Evolutionary conservation across 2,888 invertebrate genomes (phyloP), one percentile per base, ranked within the genome.

Genomic region (Synergus gifuensis): DNA sequence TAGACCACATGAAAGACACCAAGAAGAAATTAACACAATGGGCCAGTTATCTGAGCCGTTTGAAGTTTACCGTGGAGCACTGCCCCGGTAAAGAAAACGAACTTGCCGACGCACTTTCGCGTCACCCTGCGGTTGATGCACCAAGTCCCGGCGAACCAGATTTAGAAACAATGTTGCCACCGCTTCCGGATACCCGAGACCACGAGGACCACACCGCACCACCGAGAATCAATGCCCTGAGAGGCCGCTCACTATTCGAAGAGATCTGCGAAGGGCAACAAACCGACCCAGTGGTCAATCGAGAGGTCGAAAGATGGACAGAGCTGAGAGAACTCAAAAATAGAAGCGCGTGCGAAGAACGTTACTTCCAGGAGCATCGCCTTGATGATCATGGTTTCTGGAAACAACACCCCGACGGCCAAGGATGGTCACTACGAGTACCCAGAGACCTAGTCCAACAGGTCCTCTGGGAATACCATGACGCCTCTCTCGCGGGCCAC

Each of bases 11-110:
- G 7, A 76, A 64, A 18, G 78, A 78, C 2, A 18, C 0, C 1
- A 58, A 9, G 16, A 22, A 78, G 1, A 82, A 82, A 22, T 16
- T 82, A 0, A 58, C 79, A 0, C 60, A 80, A 5, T 79, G 80
- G 80, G 36, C 69, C 1, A 14, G 66, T 0, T 64, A 80, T 0
- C 42, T 82, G 0, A 62, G 76, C 16, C 67, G 78, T 4, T 77
- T 73, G 22, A 60, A 58, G 0, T 77, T 80, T n/a, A 54, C 73
- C 28, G 4, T 64, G 1, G 22, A 60, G 22, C 22, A 22, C 18
- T 60, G 22, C n/a, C 12, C 18, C 8, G 66, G 73, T n/a, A 22
- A 40, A 1, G 62, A 79, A 0, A 80, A 80, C 18, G 40, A 77
- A 11, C 28, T 82, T 0, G 58, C 80, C 0, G 78, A 78, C 4